Evolutionary conservation across 2,797 vertebrate species (phyloP).

Genomic region (Zonotrichia albicollis): DNA sequence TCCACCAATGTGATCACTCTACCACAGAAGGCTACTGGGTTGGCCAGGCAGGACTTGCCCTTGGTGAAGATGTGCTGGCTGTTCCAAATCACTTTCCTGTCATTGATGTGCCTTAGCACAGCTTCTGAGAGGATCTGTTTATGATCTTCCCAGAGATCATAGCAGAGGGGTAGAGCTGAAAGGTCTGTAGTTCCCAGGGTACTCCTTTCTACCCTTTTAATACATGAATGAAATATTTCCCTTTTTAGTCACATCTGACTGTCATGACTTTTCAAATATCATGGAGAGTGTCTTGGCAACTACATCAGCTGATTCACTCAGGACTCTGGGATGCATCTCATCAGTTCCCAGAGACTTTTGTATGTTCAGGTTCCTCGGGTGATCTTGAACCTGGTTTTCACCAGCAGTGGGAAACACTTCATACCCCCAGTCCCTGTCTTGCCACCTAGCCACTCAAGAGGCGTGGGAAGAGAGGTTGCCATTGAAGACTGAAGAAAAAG

Average conservation of each 20-base stretch:
- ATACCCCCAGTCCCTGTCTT: background rate
- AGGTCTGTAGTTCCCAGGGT: background rate
- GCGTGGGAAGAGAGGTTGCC: background rate
- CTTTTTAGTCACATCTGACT: background rate
- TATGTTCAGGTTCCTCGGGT: background rate
- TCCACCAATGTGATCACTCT: too few relatives aligned
- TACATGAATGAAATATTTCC: background rate
- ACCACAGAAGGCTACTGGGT: background rate
- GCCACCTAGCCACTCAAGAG: background rate
- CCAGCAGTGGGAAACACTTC: background rate
- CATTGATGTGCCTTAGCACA: background rate
- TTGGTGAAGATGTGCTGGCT: background rate
- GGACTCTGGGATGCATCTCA: background rate
- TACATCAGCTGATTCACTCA: background rate
- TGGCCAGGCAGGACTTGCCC: background rate
- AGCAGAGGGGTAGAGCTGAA: background rate
- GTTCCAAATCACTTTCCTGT: background rate
- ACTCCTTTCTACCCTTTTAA: background rate
- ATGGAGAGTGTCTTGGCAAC: background rate
- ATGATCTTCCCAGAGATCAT: too few relatives aligned
- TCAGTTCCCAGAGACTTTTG: background rate
- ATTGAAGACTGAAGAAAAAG: background rate
- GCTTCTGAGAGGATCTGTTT: background rate
- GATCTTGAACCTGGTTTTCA: background rate
- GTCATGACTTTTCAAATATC: too few relatives aligned